phyloP scores from a whole-genome alignment of 1,140 invertebrate species.

The Gonioctena quinquepunctata region DNA sequence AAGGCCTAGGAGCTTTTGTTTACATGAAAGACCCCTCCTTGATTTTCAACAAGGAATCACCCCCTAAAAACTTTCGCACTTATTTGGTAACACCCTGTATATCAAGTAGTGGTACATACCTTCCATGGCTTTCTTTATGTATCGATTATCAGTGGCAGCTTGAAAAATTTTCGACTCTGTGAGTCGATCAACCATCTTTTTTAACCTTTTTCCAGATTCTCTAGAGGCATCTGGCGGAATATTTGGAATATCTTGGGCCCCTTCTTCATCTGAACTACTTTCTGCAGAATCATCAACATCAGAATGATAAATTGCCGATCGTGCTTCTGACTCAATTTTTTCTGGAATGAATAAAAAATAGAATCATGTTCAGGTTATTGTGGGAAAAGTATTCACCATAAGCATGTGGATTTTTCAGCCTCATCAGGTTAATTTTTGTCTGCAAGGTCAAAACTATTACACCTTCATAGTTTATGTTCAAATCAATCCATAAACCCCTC shows the following conservation, averaged over 20 bases:
- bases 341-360: constrained; percentile 20
- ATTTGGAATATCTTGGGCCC: constrained; percentile 50
- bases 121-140: constrained; percentile 79
- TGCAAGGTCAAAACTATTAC: constrained; percentile 88
- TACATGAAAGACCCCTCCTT: too few relatives aligned
- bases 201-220: constrained; percentile 67
- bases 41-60: too few relatives aligned
- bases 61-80: too few relatives aligned
- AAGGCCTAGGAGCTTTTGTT: too few relatives aligned
- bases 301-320: constrained; percentile 72
- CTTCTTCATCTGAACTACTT: constrained; percentile 85
- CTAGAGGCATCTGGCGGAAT: constrained; percentile 21
- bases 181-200: constrained; percentile 87
- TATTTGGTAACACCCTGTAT: background rate
- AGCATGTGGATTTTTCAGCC: constrained; percentile 64
- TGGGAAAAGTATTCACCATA: constrained; percentile 33
- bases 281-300: constrained; percentile 92
- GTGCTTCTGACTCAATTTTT: constrained; percentile 38
- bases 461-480: constrained; percentile 89
- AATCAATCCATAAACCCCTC: constrained; percentile 89
- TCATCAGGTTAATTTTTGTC: constrained; percentile 94
- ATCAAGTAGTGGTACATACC: constrained; percentile 56
- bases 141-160: constrained; percentile 74
- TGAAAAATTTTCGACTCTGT: constrained; percentile 91
- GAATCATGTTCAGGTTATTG: too few relatives aligned